A percentile compares a stretch with the other conserved stretches of the same genome.
These are phyloP conservation scores for Lamproptera curius DNA, from an alignment of 2,888 invertebrate species.

Conservation along the genomic window DNA sequence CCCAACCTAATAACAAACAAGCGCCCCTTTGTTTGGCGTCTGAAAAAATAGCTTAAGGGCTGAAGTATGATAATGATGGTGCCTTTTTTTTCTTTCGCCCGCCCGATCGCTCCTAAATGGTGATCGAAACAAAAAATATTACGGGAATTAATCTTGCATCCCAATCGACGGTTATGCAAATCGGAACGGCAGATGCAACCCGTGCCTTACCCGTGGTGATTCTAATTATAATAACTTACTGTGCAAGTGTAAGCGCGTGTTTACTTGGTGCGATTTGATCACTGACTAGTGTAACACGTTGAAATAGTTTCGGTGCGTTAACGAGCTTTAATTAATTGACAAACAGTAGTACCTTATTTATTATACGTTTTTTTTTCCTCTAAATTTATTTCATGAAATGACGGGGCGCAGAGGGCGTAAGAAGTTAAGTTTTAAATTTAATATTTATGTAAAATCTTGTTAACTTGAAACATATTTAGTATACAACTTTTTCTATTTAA, in stretches of 20 bases:
- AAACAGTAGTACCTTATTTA: no score
- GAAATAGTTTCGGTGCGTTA: no score
- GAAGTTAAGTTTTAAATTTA: no score
- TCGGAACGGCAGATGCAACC: constrained; percentile 62
- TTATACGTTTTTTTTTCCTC: no score
- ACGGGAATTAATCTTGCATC: constrained; percentile 69
- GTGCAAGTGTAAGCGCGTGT: not conserved
- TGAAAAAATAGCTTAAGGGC: constrained; percentile 77
- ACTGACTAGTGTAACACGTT: no score
- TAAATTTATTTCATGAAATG: no score
- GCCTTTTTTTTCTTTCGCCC: constrained; percentile 64
- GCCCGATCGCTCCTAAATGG: constrained; percentile 74
- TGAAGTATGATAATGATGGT: constrained; percentile 68
- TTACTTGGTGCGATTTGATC: no score
- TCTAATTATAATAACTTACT: constrained; percentile 7
- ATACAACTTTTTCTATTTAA: no score
- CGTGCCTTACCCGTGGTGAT: constrained; percentile 55
- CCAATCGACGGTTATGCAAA: constrained; percentile 74
- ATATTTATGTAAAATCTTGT: no score
- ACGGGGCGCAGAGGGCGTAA: no score
- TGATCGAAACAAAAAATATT: constrained; percentile 74
- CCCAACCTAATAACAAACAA: constrained; percentile 75
- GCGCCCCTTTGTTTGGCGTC: constrained; percentile 72
- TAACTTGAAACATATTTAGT: no score
- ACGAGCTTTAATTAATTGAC: no score